Evolutionary conservation across 2,797 vertebrate species (phyloP), one percentile per base, ranked within the genome.

Genomic region (Brachyalestes nurse): DNA sequence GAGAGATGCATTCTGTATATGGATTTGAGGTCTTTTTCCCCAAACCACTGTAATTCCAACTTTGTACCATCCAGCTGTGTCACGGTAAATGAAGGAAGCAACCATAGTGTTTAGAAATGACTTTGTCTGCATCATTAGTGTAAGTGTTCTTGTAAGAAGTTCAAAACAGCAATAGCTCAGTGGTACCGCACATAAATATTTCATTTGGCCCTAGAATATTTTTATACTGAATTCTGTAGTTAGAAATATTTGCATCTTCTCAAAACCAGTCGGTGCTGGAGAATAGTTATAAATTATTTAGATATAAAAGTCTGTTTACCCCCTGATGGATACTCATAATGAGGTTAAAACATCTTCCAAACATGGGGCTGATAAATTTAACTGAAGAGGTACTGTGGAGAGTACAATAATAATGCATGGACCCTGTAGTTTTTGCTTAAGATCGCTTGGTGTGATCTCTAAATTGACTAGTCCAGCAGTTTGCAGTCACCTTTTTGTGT

Each of bases 131-230:
- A 21, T 76, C 12, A 9, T 61, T 61, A 9, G n/a, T 42, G 10
- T 47, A 34, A 61, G n/a, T 40, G 38, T 23, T 8, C 40, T 69
- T 75, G 14, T 75, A 25, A 40, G 23, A 13, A 34, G 57, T 19
- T 17, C 69, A 34, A 47, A 49, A 4, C 19, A 28, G 45, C 34
- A 19, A 19, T 45, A 23, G 66, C 23, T 69, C n/a, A 47, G 38
- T 47, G 40, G 9, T 69, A 47, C 9, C 2, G 21, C 8, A 61
- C 21, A 12, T 23, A 13, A 67, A 21, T 1, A 13, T 45, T 55
- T 64, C 64, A 53, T 45, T 70, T 16, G 53, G 60, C 1, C 0
- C 2, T 73, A 34, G 51, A n/a, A 73, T 79, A 72, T 73, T 73
- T 45, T n/a, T 73, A 40, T 25, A 51, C 53, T 28, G 45, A 71